Evolutionary conservation across 2,888 invertebrate species (phyloP).

Genomic region (Digitonthophagus gazella): DNA sequence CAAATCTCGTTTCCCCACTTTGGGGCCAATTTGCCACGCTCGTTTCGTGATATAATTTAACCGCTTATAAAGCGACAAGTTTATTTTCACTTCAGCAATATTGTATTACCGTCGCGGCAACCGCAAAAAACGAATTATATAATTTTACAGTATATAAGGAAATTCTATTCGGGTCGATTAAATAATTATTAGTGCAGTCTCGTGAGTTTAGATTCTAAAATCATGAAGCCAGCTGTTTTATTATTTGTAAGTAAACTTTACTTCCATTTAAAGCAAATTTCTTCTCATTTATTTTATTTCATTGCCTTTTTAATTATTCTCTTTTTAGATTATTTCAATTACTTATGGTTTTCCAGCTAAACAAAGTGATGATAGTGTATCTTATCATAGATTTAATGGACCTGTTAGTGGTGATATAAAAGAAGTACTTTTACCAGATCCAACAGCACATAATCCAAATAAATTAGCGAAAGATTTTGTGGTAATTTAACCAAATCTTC

Average conservation of each 20-base stretch:
- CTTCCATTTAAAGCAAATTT: neutral
- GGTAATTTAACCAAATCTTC: slow-evolving; percentile 47
- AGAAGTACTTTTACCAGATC: slow-evolving; percentile 57
- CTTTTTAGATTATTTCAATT: neutral
- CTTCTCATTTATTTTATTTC: no score
- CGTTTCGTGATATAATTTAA: neutral
- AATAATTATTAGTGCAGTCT: neutral
- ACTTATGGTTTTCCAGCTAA: neutral
- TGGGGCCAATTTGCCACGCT: neutral
- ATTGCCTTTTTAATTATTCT: neutral
- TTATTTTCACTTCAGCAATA: neutral
- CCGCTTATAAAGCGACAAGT: neutral
- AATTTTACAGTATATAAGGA: neutral
- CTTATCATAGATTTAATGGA: slow-evolving; percentile 70
- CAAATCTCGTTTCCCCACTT: neutral
- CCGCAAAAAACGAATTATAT: neutral
- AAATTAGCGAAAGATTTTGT: slow-evolving; percentile 65
- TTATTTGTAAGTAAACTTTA: neutral
- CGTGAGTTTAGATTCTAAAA: neutral
- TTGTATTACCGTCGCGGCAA: neutral
- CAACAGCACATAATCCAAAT: slow-evolving; percentile 52
- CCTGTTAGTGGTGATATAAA: slow-evolving; percentile 68
- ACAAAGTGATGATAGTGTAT: slow-evolving; percentile 56
- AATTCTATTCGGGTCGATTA: neutral
- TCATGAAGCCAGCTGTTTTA: neutral